Base-by-base conservation (phyloP, 2,888 invertebrate species). In the Napeogenes sylphis region DNA sequence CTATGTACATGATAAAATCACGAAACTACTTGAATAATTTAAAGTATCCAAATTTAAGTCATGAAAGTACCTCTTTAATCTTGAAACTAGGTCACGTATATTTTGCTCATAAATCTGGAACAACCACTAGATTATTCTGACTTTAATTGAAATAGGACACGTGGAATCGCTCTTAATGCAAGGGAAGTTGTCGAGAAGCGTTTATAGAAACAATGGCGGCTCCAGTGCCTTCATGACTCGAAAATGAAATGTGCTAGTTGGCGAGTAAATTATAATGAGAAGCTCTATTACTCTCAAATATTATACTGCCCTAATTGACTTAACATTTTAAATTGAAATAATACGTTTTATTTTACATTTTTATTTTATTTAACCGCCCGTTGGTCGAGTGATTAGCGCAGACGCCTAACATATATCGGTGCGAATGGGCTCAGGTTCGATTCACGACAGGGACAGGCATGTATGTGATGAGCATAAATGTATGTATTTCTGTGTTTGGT, bases 191-290 rank as follows among this genome's bases (percentile, higher is more conserved):
- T 72, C 61, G 71, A 71, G 74, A 68, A 74, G 66, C 75, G 75
- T 76, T 80, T 77, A 76, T 69, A 73, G 77, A 77, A 79, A 80
- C 80, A 80, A 82, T 76, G 71, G 73, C 70, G 66, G 56, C 46
- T 58, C 13, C 47, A 51, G 38, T 38, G 47, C 13, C 14, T 58
- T 51, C 21, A 46, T 12, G 45, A 42, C 6, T 56, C n/a, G 42
- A 12, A 38, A 56, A 56, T 38, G 10, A 42, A 42, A 51, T 51
- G 51, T 51, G 8, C 51, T 51, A 51, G 21, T 30, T 51, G 10
- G 51, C 8, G 12, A 51, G 51, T 12, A 51, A 51, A 51, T 30
- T 30, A 5, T 14, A 38, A 21, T 51, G 14, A 14, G 13, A 51
- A 14, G 5, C 13, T 21, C 21, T 21, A 21, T 46, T 13, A 13